Evolutionary conservation across 1,140 invertebrate genomes (phyloP), one percentile per base, ranked within the genome.

Genomic region (Ylistrum balloti): DNA sequence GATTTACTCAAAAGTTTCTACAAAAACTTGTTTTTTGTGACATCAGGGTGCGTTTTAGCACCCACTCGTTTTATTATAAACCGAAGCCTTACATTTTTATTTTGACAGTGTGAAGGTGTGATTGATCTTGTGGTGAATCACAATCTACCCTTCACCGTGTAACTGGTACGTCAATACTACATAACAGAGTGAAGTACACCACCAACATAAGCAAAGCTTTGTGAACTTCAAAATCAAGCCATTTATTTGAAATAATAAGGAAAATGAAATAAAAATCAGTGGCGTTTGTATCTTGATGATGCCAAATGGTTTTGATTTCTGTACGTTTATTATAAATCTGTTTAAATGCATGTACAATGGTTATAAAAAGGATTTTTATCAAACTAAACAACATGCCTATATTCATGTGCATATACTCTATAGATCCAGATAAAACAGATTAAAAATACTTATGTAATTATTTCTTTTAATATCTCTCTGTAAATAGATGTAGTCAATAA

Each of bases 401-500:
- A 17, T 48, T 48, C n/a, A n/a, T n/a, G 22, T 20, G 22, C 11
- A 74, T 74, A 22, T 28, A n/a, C 56, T 74, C 7, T n/a, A 17
- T n/a, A 74, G 56, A 74, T n/a, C 28, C 22, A 28, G 17, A 45
- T 45, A 45, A 45, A 45, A 17, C 9, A 0, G 56, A 74, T 74
- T 74, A 74, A 74, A 74, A 28, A 28, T 22, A 74, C 56, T 28
- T 74, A 0, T 28, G 56, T 74, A 74, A 74, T 74, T 74, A 74
- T 74, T 28, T 74, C 56, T 74, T 74, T 48, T 17, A 74, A 74
- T 74, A 28, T 1, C n/a, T n/a, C 56, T 5, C 56, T 17, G 56
- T 74, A 28, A 74, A 74, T 28, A 74, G 56, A 74, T 74, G n/a
- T 74, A 28, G 56, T 74, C n/a, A 74, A 74, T n/a, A 74, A 17